Base-by-base conservation (phyloP, 2,797 vertebrate species). In the Clarias platycephalus region DNA sequence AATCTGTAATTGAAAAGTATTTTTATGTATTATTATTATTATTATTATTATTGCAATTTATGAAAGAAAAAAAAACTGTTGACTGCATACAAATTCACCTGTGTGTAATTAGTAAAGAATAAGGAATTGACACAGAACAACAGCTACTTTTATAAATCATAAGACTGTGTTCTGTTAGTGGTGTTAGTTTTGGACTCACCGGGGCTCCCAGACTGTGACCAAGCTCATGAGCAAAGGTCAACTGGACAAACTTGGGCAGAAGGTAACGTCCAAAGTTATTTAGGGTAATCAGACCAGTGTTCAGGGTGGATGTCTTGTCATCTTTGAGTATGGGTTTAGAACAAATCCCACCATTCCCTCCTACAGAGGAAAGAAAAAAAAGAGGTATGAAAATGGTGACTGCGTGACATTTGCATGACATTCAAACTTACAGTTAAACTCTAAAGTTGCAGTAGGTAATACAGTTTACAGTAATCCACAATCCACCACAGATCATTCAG, bases 191-290 rank as follows among this genome's bases (percentile, higher is more conserved):
- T 58, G 31, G 60, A 94, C 96, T 95, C 80, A 97, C 96, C 70
- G 93, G 93, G 3, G 96, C 90, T 31, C 96, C 96, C 66, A 96
- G 88, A 84, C 96, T 97, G 92, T 97, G 96, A 10, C 95, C 95
- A 8, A 97, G 90, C 84, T 97, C 96, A 7, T 97, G 96, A 5
- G 95, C 95, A 0, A 97, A 66, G 37, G 95, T 95, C 76, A 96
- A 90, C 78, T 96, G 95, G 84, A 96, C 89, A 9, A 93, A 91
- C 63, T 90, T 93, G 7, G 93, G 66, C 1, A 95, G 94, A 70
- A 95, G 90, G 78, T 94, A 92, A 62, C 89, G 88, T 81, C 95
- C 95, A 0, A 95, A 96, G 88, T 95, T 96, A 93, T 96, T 95
- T 88, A 96, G 84, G 0, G 96, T 97, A 86, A 96, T 85, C 88